Evolutionary conservation across 1,140 invertebrate species (phyloP).

Genomic region (Acromyrmex echinatior): DNA sequence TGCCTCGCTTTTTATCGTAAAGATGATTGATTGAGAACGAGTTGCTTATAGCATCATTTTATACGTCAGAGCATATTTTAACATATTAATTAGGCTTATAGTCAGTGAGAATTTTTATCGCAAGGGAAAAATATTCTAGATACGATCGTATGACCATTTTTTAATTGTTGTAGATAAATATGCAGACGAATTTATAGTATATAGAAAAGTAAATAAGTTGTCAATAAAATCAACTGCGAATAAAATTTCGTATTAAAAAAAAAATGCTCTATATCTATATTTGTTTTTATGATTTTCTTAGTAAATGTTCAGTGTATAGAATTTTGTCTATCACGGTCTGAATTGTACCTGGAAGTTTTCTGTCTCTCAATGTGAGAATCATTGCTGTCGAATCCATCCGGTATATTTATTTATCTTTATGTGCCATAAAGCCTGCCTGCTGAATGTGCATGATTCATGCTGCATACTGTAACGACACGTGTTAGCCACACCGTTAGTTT

Average conservation of each 20-base stretch:
- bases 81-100: not conserved
- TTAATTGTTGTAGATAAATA: not conserved
- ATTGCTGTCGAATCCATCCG: constrained; percentile 18
- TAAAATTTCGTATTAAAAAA: not conserved
- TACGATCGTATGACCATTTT: not conserved
- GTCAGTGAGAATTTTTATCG: constrained; percentile 5
- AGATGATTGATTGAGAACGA: not conserved
- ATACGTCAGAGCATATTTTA: constrained; percentile 1
- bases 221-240: not conserved
- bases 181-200: too few relatives aligned
- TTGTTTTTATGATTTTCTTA: not conserved
- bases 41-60: not conserved
- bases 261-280: not conserved
- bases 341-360: not conserved
- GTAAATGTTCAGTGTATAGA: not conserved
- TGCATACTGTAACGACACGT: constrained; percentile 22
- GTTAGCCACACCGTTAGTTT: constrained; percentile 19
- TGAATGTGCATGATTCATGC: constrained; percentile 48
- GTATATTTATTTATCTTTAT: constrained; percentile 49
- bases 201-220: not conserved
- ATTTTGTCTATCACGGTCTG: not conserved
- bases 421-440: constrained; percentile 51
- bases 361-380: not conserved
- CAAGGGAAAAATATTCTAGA: constrained; percentile 23
- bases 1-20: constrained; percentile 10